Evolutionary conservation across 2,113 vertebrate genomes (phyloP), one percentile per base, ranked within the genome.

Genomic region (Micromys minutus): DNA sequence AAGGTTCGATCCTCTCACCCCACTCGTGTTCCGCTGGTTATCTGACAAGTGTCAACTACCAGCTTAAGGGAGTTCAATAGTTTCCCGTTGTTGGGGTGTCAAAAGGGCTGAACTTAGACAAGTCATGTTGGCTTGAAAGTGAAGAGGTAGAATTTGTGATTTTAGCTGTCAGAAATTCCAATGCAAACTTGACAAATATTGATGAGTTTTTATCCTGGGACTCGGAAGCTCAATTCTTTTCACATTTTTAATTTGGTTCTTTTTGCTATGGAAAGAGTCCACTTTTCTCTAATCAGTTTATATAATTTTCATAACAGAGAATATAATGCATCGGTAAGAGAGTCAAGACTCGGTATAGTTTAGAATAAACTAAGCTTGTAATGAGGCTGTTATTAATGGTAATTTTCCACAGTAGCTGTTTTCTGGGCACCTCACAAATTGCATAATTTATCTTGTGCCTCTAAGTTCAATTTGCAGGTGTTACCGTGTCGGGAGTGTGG

Each of bases 61-160:
- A 97, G 94, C 96, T 98, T 97, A 95, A 94, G 97, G 69, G 39
- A 85, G 39, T 94, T 98, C 96, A 96, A 97, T 97, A 97, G 95
- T 98, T 98, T 97, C 93, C 95, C 96, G 96, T 97, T 50, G 65
- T 8, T 97, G 98, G 94, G 87, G 77, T 98, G 96, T 97, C 97
- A 98, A 96, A n/a, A 98, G n/a, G 85, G 57, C 85, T 97, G 95
- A 94, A 96, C 97, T 98, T 96, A 97, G 83, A 98, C 85, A 97
- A 98, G 95, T 88, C 93, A 47, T 89, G 61, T 83, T 97, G 96
- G 87, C 31, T 94, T 93, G 75, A 96, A 98, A 93, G 86, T 5
- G 21, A 84, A 81, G 88, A 97, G 84, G 89, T 55, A 31, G 87
- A 96, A 97, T 75, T 87, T 91, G 3, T 95, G 92, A 95, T 98